Conservation (phyloP, 2,888 invertebrate genomes). For the Notodonta dromedarius region DNA sequence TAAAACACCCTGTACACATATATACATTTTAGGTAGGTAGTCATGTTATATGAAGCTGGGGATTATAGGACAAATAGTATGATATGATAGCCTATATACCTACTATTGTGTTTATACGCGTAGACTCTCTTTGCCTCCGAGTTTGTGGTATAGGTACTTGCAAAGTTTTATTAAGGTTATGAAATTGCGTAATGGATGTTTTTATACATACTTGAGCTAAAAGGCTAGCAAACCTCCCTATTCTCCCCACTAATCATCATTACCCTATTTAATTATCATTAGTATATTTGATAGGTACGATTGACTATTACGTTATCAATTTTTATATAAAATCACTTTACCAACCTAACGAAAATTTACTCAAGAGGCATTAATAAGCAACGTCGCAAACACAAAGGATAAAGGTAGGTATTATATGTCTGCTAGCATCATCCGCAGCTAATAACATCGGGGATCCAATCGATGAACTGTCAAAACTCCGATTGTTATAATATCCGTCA, state of each 20-base stretch:
- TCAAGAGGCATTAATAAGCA: not conserved
- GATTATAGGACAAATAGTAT: too few species aligned
- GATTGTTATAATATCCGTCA: constrained; percentile 50
- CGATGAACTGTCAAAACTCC: constrained; percentile 48
- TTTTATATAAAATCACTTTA: too few species aligned
- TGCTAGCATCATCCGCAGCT: constrained; percentile 1
- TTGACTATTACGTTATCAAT: too few species aligned
- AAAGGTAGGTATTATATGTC: not conserved
- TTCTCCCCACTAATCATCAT: not conserved
- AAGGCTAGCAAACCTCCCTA: not conserved
- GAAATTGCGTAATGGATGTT: not conserved
- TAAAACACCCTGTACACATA: too few species aligned
- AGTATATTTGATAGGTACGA: too few species aligned
- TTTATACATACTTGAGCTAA: not conserved
- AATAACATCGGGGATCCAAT: constrained; percentile 28
- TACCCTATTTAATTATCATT: too few species aligned
- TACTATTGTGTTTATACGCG: not conserved
- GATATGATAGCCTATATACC: too few species aligned
- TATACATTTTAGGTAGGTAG: too few species aligned
- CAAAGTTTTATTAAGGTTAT: not conserved
- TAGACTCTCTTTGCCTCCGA: not conserved
- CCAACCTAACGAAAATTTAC: too few species aligned
- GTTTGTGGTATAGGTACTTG: not conserved
- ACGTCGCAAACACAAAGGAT: not conserved
- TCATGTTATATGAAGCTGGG: too few species aligned